These are phyloP conservation scores for Crambe crambe DNA, from an alignment of 37 sponge, comb jelly and placozoan genomes.

Conservation along the genomic window DNA sequence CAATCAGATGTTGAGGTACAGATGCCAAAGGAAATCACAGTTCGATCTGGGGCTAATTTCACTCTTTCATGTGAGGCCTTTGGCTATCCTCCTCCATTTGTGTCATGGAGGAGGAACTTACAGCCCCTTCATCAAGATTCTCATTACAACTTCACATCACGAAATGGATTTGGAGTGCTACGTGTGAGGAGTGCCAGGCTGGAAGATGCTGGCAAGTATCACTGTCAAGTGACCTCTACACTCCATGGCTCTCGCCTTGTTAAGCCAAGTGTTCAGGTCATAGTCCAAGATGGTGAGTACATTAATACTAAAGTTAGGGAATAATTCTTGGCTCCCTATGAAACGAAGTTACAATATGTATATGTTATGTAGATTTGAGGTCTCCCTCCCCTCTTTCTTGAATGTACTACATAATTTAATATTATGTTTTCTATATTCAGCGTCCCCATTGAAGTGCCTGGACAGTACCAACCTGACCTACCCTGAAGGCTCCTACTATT, in stretches of 20 bases:
- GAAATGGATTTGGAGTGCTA: slow-evolving; percentile 38
- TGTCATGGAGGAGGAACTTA: slow-evolving; percentile 47
- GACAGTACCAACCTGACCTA: neutral
- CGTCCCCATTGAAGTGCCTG: slow-evolving; percentile 25
- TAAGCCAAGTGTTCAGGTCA: neutral
- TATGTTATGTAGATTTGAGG: too few relatives aligned
- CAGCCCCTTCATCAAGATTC: slow-evolving; percentile 1
- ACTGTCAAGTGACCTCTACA: slow-evolving; percentile 25
- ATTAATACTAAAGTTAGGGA: neutral
- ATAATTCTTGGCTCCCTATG: too few relatives aligned
- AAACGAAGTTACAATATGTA: too few relatives aligned
- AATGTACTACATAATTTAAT: neutral
- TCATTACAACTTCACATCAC: slow-evolving; percentile 22
- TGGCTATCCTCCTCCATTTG: slow-evolving; percentile 55
- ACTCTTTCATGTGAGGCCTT: slow-evolving; percentile 45
- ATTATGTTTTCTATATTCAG: slow-evolving; percentile 21
- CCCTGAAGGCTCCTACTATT: slow-evolving; percentile 35
- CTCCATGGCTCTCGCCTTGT: slow-evolving; percentile 6
- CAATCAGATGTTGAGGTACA: neutral
- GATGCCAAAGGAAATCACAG: neutral
- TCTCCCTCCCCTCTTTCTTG: neutral
- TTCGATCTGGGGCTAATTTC: slow-evolving; percentile 8
- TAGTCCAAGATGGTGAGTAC: slow-evolving; percentile 55
- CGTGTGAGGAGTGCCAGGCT: slow-evolving; percentile 17
- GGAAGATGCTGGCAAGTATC: slow-evolving; percentile 40